A percentile compares a stretch with the other conserved stretches of the same genome.
Evolutionary conservation across 2,113 vertebrate genomes (phyloP).

Genomic region (Dicentrarchus labrax): DNA sequence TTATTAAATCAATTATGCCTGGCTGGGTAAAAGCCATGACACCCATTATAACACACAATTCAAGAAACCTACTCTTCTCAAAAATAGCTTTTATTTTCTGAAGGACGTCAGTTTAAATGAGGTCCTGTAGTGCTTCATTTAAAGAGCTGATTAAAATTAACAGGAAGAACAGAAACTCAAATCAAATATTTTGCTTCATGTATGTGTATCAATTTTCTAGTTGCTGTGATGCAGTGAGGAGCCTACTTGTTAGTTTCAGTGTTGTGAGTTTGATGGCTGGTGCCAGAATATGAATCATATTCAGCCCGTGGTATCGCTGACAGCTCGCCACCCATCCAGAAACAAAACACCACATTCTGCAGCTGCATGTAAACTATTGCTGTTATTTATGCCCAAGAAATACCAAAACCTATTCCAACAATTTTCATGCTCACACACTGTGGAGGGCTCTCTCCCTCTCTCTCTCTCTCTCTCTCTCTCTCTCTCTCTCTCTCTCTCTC

Average conservation of each 20-base stretch:
- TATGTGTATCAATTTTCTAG: constrained; percentile 5
- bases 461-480: background rate
- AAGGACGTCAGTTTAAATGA: constrained; percentile 12
- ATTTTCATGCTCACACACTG: constrained; percentile 53
- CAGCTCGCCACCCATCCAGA: constrained; percentile 61
- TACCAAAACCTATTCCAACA: constrained; percentile 42
- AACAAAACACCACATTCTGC: constrained; percentile 61
- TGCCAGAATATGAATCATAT: constrained; percentile 65
- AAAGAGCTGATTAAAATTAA: constrained; percentile 6
- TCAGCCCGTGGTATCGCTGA: constrained; percentile 48
- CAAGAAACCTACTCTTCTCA: constrained; percentile 37
- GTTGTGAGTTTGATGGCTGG: constrained; percentile 57
- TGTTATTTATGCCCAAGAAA: constrained; percentile 55
- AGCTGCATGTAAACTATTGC: constrained; percentile 59
- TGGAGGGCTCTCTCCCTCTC: constrained; percentile 17
- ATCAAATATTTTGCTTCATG: background rate
- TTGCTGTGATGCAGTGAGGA: constrained; percentile 45
- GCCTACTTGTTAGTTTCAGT: constrained; percentile 54
- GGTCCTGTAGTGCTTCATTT: constrained; percentile 3
- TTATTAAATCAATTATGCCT: constrained; percentile 50
- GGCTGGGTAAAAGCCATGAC: constrained; percentile 47
- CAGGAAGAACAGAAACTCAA: background rate
- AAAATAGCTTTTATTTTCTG: constrained; percentile 15
- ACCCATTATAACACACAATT: constrained; percentile 40
- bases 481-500: background rate